Conservation (phyloP, 2,888 invertebrate species). For the Synergus itoensis region DNA sequence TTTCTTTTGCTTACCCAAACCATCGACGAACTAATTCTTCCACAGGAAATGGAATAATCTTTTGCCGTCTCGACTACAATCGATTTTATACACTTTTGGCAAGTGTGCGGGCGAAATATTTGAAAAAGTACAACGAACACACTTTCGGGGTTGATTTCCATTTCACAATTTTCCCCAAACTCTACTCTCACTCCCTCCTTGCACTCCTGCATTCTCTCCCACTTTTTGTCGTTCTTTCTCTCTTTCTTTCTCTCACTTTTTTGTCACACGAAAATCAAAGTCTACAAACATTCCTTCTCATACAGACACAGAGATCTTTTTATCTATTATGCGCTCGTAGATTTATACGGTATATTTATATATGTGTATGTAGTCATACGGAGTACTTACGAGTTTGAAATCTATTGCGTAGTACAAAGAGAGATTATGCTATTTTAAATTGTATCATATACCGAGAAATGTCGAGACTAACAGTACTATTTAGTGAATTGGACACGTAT, state of each 20-base stretch:
- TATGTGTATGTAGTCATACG: constrained; percentile 68
- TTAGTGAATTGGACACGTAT: constrained; percentile 67
- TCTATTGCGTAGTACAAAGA: constrained; percentile 75
- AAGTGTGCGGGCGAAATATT: background rate
- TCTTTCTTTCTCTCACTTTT: constrained; percentile 34
- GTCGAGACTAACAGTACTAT: constrained; percentile 71
- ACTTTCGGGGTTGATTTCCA: constrained; percentile 10
- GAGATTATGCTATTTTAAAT: constrained; percentile 71
- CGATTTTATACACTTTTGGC: constrained; percentile 14
- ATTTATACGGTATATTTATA: constrained; percentile 60
- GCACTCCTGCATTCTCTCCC: constrained; percentile 2
- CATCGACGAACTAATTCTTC: constrained; percentile 32
- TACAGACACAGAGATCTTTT: constrained; percentile 72
- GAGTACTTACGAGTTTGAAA: constrained; percentile 70
- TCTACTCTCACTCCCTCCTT: background rate
- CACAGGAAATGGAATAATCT: constrained; percentile 16
- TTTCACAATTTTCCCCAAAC: constrained; percentile 3
- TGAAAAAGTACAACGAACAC: constrained; percentile 21
- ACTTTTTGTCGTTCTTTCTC: constrained; percentile 19
- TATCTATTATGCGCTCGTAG: constrained; percentile 74
- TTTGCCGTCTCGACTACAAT: constrained; percentile 20
- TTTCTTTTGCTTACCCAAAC: constrained; percentile 29
- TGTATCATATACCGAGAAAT: constrained; percentile 71
- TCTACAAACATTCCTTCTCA: constrained; percentile 49
- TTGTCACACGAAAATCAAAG: constrained; percentile 41